These are phyloP conservation scores for pig (Sus scrofa) DNA, from an alignment of 2,113 vertebrate genomes.

Conservation along the genomic window DNA sequence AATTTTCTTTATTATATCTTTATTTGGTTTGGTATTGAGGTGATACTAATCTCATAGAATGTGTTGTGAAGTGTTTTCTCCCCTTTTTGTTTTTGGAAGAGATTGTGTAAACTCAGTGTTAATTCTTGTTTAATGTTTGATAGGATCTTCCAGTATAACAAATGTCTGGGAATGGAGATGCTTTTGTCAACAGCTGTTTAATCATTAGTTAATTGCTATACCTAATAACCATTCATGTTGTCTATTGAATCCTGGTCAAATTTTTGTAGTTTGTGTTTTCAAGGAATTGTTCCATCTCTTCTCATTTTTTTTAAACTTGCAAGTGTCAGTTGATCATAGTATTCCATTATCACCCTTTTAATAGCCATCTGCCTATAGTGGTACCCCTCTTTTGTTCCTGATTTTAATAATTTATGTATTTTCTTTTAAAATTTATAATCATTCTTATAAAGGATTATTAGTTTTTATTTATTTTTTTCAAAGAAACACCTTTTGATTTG, in stretches of 20 bases:
- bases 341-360: neutral
- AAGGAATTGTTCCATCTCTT: neutral
- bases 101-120: neutral
- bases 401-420: neutral
- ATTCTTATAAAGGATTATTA: neutral
- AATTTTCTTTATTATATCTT: neutral
- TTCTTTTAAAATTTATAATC: neutral
- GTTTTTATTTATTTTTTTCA: neutral
- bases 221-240: neutral
- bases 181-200: neutral
- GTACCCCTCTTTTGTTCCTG: neutral
- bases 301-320: neutral
- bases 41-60: neutral
- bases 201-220: neutral
- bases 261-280: neutral
- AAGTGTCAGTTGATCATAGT: neutral
- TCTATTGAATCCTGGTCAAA: neutral
- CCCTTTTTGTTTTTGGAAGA: neutral
- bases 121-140: neutral
- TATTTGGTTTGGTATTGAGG: neutral
- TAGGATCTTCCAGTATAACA: neutral
- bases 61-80: neutral
- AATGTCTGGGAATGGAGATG: neutral
- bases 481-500: neutral
- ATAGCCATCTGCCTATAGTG: neutral